Conservation (phyloP, 2,888 invertebrate species). For the Noctua fimbriata region DNA sequence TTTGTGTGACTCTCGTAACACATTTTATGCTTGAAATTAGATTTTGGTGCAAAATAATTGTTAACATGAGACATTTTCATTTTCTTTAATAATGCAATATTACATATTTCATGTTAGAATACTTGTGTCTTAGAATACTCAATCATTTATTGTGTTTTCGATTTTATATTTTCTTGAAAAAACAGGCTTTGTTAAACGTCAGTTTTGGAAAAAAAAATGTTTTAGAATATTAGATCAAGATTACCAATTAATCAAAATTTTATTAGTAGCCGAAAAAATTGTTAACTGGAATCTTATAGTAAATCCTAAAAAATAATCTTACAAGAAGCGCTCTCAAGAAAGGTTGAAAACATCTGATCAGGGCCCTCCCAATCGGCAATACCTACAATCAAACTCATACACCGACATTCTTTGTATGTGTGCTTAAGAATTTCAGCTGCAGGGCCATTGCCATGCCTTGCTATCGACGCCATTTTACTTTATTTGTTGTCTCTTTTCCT, state of each 20-base stretch:
- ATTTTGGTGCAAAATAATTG: neutral
- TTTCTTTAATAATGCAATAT: neutral
- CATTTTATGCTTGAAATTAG: neutral
- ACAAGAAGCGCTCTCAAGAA: conserved; percentile 48
- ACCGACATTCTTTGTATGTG: conserved; percentile 75
- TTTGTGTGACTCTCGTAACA: conserved; percentile 25
- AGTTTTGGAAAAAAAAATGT: neutral
- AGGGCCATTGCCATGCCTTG: conserved; percentile 77
- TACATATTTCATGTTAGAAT: neutral
- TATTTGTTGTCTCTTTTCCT: conserved; percentile 78
- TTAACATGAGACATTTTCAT: neutral
- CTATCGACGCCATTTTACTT: conserved; percentile 87
- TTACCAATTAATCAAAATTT: neutral
- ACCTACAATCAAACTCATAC: conserved; percentile 77
- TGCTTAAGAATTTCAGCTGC: conserved; percentile 81
- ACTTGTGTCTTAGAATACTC: neutral
- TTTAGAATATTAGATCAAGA: neutral
- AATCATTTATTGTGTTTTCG: neutral
- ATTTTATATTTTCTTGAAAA: neutral
- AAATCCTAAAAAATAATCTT: neutral
- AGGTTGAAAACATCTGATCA: conserved; percentile 76
- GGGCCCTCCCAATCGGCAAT: conserved; percentile 78
- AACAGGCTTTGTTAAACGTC: neutral
- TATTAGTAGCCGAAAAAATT: neutral
- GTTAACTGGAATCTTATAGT: conserved; percentile 1